Evolutionary conservation across 2,888 invertebrate genomes (phyloP).

Genomic region (Tiliacea aurago): DNA sequence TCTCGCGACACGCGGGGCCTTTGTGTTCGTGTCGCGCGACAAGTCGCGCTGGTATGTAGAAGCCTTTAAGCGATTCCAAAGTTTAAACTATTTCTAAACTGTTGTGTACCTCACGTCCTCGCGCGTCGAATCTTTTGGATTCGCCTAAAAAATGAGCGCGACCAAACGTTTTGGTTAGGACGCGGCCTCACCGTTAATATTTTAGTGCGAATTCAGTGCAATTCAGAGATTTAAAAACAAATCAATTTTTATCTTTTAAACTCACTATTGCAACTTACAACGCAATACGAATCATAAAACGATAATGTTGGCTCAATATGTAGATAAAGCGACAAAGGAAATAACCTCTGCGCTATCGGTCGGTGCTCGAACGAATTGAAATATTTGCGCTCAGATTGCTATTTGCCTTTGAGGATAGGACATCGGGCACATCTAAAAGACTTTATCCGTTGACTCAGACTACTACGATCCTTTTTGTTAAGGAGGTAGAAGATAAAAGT

Average conservation of each 20-base stretch:
- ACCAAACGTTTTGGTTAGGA: not conserved
- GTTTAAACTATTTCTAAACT: not conserved
- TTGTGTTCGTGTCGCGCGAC: no score
- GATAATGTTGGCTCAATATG: slow-evolving; percentile 43
- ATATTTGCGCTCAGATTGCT: slow-evolving; percentile 75
- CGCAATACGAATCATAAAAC: slow-evolving; percentile 36
- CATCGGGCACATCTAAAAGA: slow-evolving; percentile 45
- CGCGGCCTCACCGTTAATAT: not conserved
- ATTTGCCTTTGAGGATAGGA: slow-evolving; percentile 71
- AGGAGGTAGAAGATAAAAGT: not conserved
- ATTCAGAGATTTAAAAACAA: not conserved
- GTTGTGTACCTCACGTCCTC: no score
- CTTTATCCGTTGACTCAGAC: slow-evolving; percentile 39
- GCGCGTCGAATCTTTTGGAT: no score
- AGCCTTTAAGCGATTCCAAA: not conserved
- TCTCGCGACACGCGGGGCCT: no score
- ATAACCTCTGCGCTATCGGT: slow-evolving; percentile 54
- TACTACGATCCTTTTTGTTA: slow-evolving; percentile 18
- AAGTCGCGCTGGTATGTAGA: no score
- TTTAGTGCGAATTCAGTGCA: not conserved
- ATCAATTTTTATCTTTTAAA: not conserved
- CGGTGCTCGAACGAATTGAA: slow-evolving; percentile 67
- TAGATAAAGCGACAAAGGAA: slow-evolving; percentile 58
- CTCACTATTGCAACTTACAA: not conserved
- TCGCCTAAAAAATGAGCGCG: not conserved